Base-by-base conservation (phyloP, 2,888 invertebrate species). In the Campoplex nolae region DNA sequence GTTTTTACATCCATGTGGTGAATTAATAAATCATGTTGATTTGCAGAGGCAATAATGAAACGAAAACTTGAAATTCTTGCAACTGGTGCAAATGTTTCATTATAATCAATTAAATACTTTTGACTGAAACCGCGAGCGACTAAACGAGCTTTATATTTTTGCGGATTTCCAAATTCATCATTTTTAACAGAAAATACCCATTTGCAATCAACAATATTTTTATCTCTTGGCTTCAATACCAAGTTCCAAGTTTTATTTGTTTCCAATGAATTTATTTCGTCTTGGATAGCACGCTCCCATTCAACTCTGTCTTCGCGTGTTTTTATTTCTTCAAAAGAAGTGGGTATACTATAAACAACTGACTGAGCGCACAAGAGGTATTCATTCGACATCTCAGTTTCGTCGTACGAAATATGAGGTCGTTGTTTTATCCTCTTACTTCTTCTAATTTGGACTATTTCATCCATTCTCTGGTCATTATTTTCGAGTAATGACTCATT, bases 241-340 rank as follows among this genome's bases (percentile, higher is more conserved):
- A 88, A 18, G 9, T 58, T 51, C 88, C 86, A 86, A 23, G 85
- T 84, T 16, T 87, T 74, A 74, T 89, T 89, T 73, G 18, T 38
- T 4, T 54, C 7, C 1, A 83, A 58, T 8, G 88, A 85, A 78
- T 68, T 32, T 13, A 88, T 78, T 83, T 87, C 87, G 9, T 84
- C 80, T 79, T 88, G 32, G 6, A 89, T 78, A 11, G 86, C 89
- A 28, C 3, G 8, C 18, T 87, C 80, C 88, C 87, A 88, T 18
- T 83, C 18, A 32, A 54, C 3, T 68, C 51, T 87, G 76, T 88
- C 84, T 23, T 76, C 58, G 2, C 85, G 42, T n/a, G 56, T 13
- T 78, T 86, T 71, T 28, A 87, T 87, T 84, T 87, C 85, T 45
- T 77, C 16, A 65, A 45, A 79, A 35, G 83, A 56, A 56, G n/a